phyloP scores from a whole-genome alignment of 2,888 invertebrate species.

The Eupithecia vulgata region DNA sequence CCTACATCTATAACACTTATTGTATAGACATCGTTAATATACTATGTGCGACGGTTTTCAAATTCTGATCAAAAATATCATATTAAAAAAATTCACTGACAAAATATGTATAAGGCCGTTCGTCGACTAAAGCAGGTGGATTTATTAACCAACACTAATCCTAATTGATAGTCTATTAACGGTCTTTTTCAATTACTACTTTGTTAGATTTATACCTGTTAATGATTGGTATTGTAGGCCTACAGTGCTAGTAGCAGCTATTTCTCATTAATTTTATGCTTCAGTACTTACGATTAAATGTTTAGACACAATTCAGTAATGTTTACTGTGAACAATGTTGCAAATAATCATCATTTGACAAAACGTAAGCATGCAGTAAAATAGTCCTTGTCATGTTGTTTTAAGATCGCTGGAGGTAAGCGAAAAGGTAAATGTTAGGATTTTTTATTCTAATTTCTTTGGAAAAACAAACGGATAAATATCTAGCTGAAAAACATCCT shows the following conservation, averaged over 20 bases:
- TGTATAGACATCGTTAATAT: background rate
- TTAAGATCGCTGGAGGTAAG: background rate
- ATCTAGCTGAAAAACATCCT: no score
- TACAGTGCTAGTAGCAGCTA: constrained; percentile 20
- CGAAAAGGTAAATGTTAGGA: no score
- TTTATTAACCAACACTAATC: constrained; percentile 72
- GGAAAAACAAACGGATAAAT: no score
- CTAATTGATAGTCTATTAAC: constrained; percentile 80
- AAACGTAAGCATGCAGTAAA: background rate
- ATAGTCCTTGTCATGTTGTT: background rate
- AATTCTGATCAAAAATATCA: constrained; percentile 3
- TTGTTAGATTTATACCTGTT: constrained; percentile 68
- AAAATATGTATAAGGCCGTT: constrained; percentile 27
- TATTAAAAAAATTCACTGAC: background rate
- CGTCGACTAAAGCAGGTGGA: constrained; percentile 61
- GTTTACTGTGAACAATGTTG: background rate
- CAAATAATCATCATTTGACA: background rate
- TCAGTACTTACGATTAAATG: background rate
- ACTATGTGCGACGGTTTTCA: constrained; percentile 17
- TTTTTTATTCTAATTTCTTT: no score
- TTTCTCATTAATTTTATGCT: constrained; percentile 14
- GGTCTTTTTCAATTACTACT: constrained; percentile 78
- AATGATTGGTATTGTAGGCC: constrained; percentile 31
- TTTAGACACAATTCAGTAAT: background rate
- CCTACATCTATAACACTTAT: background rate